phyloP scores from a whole-genome alignment of 2,113 vertebrate genomes.

The Callithrix jacchus region DNA sequence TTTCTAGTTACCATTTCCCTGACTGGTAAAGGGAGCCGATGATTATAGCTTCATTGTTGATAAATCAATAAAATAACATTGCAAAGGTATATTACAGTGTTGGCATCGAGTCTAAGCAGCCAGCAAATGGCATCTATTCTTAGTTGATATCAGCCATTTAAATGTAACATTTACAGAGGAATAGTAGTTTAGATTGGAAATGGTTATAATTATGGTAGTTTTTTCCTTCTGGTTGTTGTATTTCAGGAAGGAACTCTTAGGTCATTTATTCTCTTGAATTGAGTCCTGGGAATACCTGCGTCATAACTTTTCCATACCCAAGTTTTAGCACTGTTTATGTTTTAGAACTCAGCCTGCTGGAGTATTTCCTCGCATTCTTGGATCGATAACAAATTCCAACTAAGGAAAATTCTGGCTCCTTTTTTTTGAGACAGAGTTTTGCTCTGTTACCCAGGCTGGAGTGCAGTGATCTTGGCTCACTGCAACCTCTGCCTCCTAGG shows the following conservation, averaged over 20 bases:
- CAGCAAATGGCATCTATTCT: conserved; percentile 18
- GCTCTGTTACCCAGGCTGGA: too few species aligned
- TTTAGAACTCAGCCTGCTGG: not conserved
- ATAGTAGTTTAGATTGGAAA: conserved; percentile 31
- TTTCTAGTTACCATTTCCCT: conserved; percentile 13
- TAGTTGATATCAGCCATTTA: conserved; percentile 19
- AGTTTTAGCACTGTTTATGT: conserved; percentile 4
- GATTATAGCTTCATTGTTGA: not conserved
- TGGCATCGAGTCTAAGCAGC: not conserved
- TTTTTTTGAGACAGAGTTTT: too few species aligned
- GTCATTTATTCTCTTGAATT: too few species aligned
- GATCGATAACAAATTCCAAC: conserved; percentile 20
- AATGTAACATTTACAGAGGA: conserved; percentile 24
- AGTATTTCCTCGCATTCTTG: conserved; percentile 26
- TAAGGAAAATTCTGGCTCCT: conserved; percentile 1
- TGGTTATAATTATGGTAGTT: not conserved
- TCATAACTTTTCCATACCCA: not conserved
- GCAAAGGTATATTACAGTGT: not conserved
- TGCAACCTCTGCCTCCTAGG: too few species aligned
- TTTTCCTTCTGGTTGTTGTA: not conserved
- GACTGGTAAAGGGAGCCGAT: conserved; percentile 11
- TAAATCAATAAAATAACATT: conserved; percentile 36
- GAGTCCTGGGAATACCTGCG: conserved; percentile 26
- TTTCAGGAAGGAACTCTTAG: conserved; percentile 29
- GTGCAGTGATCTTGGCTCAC: too few species aligned